These are phyloP conservation scores for Myripristis jacobus DNA, from an alignment of 2,797 vertebrate species.

Conservation along the genomic window DNA sequence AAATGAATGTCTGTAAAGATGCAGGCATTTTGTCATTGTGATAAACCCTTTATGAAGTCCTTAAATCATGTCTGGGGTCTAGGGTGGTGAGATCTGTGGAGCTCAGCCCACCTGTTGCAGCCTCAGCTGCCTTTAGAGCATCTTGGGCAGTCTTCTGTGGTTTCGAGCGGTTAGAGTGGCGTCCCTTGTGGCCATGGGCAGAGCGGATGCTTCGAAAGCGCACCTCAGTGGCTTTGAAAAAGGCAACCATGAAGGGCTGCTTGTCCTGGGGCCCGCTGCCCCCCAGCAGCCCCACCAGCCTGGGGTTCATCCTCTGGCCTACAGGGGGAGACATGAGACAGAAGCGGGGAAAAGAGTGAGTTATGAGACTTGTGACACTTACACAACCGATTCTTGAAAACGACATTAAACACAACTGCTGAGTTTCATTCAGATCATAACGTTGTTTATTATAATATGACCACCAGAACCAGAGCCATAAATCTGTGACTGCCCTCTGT, in stretches of 20 bases:
- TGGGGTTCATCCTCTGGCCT: slow-evolving; percentile 92
- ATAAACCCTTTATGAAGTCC: background rate
- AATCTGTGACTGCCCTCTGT: background rate
- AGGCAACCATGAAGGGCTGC: slow-evolving; percentile 96
- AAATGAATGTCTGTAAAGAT: background rate
- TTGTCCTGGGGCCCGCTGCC: slow-evolving; percentile 89
- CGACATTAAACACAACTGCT: slow-evolving; percentile 4
- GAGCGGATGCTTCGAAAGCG: slow-evolving; percentile 92
- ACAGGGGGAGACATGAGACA: slow-evolving; percentile 52
- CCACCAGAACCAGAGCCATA: slow-evolving; percentile 21
- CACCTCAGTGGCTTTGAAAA: slow-evolving; percentile 94
- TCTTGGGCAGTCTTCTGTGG: slow-evolving; percentile 89
- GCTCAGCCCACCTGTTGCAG: slow-evolving; percentile 81
- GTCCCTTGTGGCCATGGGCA: slow-evolving; percentile 85
- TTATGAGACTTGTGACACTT: background rate
- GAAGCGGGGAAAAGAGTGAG: background rate
- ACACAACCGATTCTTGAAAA: background rate
- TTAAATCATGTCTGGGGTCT: no score
- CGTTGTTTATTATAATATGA: slow-evolving; percentile 41
- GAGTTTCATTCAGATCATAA: slow-evolving; percentile 12
- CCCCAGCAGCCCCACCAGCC: slow-evolving; percentile 87
- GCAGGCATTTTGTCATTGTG: background rate
- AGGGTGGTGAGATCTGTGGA: background rate
- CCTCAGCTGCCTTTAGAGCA: slow-evolving; percentile 87
- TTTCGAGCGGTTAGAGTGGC: slow-evolving; percentile 90